Evolutionary conservation across 2,113 vertebrate species (phyloP).

Genomic region (Actinemys pallida): DNA sequence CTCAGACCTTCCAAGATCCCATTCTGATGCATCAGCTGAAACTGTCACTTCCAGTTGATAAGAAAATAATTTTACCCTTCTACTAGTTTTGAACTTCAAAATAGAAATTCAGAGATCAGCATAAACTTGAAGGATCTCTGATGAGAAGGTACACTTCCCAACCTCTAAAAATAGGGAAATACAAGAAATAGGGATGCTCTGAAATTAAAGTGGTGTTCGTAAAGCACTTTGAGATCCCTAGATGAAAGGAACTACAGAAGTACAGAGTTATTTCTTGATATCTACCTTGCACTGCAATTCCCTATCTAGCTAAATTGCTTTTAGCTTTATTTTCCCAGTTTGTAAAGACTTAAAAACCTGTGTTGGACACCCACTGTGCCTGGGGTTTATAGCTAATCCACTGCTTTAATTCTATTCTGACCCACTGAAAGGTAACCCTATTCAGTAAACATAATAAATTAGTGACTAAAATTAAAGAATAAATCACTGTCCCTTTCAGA

Average conservation of each 20-base stretch:
- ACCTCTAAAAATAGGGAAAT: accelerated
- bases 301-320: background rate
- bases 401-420: slow-evolving; percentile 59
- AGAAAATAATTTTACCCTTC: background rate
- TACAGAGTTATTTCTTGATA: background rate
- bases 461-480: background rate
- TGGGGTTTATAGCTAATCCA: slow-evolving; percentile 59
- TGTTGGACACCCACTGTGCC: background rate
- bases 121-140: background rate
- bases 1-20: background rate
- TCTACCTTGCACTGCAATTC: background rate
- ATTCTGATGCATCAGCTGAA: background rate
- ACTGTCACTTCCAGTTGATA: background rate
- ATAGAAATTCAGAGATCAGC: background rate
- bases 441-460: no score
- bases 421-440: background rate
- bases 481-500: background rate
- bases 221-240: background rate
- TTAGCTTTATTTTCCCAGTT: background rate
- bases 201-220: background rate
- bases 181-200: accelerated
- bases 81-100: background rate
- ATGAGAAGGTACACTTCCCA: background rate
- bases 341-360: slow-evolving; percentile 38
- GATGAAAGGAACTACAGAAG: background rate